Evolutionary conservation across 2,888 invertebrate species (phyloP).

Genomic region (Nomada flava): DNA sequence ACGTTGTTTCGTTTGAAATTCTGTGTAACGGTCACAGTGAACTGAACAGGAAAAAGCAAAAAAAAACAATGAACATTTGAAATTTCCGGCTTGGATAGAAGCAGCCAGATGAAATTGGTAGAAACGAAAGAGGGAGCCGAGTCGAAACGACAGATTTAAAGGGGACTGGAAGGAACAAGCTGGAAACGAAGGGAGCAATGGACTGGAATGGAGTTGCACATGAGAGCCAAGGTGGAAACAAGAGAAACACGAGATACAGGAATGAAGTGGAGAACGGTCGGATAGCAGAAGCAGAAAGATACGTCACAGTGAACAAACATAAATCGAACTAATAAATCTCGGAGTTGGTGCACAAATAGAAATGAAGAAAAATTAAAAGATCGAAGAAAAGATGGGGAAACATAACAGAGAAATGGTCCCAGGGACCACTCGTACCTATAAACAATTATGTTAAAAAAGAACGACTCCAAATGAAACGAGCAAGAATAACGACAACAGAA

Average conservation of each 20-base stretch:
- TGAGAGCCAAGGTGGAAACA: background rate
- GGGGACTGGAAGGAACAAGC: background rate
- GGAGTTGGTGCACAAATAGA: background rate
- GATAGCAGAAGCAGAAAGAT: background rate
- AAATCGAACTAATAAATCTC: slow-evolving; percentile 46
- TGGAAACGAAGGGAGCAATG: slow-evolving; percentile 21
- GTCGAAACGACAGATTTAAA: slow-evolving; percentile 25
- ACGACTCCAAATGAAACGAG: too few relatives aligned
- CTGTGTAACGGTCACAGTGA: too few relatives aligned
- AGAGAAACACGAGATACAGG: slow-evolving; percentile 4
- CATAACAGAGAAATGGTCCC: too few relatives aligned
- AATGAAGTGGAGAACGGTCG: background rate
- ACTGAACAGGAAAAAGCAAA: too few relatives aligned
- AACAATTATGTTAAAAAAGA: too few relatives aligned
- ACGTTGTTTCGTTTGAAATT: too few relatives aligned
- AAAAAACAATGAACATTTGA: background rate
- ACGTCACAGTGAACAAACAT: slow-evolving; percentile 16
- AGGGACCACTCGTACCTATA: too few relatives aligned
- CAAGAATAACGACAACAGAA: too few relatives aligned
- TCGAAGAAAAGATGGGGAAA: slow-evolving; percentile 15
- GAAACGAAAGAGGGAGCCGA: background rate
- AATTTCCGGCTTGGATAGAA: background rate
- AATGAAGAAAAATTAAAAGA: slow-evolving; percentile 40
- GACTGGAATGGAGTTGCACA: slow-evolving; percentile 22
- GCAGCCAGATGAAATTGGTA: slow-evolving; percentile 7